Base-by-base conservation (phyloP, 2,888 invertebrate species). In the Tachina fera region DNA sequence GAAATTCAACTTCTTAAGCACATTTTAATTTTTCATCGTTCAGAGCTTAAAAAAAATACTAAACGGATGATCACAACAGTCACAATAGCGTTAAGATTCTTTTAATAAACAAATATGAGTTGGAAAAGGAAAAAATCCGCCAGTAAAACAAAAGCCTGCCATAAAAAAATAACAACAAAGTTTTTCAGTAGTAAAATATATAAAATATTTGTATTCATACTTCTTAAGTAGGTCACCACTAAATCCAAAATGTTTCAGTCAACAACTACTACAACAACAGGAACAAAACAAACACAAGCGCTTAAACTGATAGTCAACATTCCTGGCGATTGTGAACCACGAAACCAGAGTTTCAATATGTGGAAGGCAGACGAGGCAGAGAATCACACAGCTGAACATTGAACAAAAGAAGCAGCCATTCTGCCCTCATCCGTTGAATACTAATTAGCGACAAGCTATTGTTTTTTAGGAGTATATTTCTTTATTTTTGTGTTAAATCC, bases 391-490 rank as follows among this genome's bases (percentile, higher is more conserved):
- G 53, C 56, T 1, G 60, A 60, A 75, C 58, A 51, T 16, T 39
- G 41, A 75, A 68, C 65, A 16, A 77, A 14, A 22, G 16, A 45
- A 67, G 13, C 51, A 81, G 53, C 77, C 77, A 70, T 19, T 51
- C 47, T 43, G 77, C 86, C 79, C 83, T 86, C 86, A 83, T 83
- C 86, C 72, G 86, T 72, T 86, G 86, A 83, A 86, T 86, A 86
- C 86, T 86, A 86, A 86, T 86, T 86, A 86, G 86, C 49, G 72
- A 86, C 86, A 80, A 86, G 79, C 83, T 72, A 83, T 86, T 86
- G 86, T 86, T 76, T 86, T 65, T 68, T 11, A 71, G 53, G 56
- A 67, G n/a, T 39, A 53, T 75, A 19, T 67, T 71, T 80, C 31
- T 67, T 65, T 61, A 31, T 65, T 49, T 78, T 58, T 83, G 75